Percentiles rank a stretch among this genome's conserved stretches.
phyloP scores from a whole-genome alignment of 2,797 vertebrate genomes.

The Tenualosa ilisha region DNA sequence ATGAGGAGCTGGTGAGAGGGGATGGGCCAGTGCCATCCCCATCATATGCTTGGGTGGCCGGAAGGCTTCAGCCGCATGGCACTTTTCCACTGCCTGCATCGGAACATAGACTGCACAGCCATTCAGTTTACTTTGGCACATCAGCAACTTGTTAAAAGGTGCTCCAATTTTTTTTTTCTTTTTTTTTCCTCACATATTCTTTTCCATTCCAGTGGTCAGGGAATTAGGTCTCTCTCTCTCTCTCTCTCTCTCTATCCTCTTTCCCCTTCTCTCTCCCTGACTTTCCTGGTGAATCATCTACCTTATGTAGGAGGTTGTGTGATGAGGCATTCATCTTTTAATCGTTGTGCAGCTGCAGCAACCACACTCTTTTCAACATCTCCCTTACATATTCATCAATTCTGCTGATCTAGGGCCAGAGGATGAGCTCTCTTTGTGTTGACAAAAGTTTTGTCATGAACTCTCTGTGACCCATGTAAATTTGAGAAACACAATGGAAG shows the following conservation, averaged over 20 bases:
- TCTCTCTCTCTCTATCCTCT: neutral
- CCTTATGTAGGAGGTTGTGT: constrained; percentile 11
- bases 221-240: constrained; percentile 4
- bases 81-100: constrained; percentile 17
- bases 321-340: constrained; percentile 20
- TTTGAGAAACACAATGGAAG: neutral
- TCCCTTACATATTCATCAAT: neutral
- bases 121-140: constrained; percentile 27
- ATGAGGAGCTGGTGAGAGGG: neutral
- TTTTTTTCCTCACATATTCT: neutral
- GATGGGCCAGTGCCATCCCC: constrained; percentile 10
- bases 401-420: neutral
- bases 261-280: neutral
- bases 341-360: neutral
- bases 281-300: constrained; percentile 14
- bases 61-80: constrained; percentile 1
- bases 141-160: constrained; percentile 25
- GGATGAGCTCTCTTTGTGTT: neutral
- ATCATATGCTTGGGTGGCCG: constrained; percentile 17
- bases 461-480: neutral
- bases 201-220: constrained; percentile 20
- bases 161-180: neutral
- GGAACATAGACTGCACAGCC: neutral
- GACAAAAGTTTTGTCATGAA: neutral
- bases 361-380: neutral